These are phyloP conservation scores for Drosophila mimica DNA, from an alignment of 2,888 invertebrate genomes.

Conservation along the genomic window DNA sequence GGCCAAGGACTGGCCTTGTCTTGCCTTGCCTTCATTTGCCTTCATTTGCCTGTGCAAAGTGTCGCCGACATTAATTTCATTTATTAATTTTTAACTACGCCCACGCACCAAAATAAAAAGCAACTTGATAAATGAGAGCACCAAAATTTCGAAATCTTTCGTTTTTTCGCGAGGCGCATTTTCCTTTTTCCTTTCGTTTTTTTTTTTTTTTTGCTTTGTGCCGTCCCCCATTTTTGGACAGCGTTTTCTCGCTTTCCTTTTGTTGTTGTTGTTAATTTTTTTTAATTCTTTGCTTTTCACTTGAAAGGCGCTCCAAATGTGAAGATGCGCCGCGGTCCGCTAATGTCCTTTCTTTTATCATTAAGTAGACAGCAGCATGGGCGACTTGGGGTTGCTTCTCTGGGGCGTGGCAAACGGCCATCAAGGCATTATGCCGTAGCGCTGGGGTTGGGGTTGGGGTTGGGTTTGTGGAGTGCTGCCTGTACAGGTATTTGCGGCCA, in stretches of 20 bases:
- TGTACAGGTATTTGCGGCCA: constrained; percentile 75
- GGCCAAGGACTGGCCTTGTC: constrained; percentile 22
- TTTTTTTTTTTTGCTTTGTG: constrained; percentile 47
- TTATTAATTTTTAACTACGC: constrained; percentile 83
- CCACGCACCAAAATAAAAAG: constrained; percentile 79
- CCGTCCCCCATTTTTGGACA: constrained; percentile 37
- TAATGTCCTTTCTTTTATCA: constrained; percentile 82
- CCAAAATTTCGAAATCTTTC: constrained; percentile 68
- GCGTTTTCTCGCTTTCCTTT: constrained; percentile 43
- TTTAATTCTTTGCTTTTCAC: constrained; percentile 81
- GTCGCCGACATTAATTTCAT: constrained; percentile 83
- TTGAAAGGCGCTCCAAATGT: constrained; percentile 77
- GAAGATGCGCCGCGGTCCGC: constrained; percentile 76
- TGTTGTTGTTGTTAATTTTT: constrained; percentile 70
- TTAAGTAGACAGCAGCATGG: constrained; percentile 78
- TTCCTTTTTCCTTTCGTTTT: constrained; percentile 44
- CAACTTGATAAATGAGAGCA: constrained; percentile 77
- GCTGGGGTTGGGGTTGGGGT: constrained; percentile 6
- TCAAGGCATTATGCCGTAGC: constrained; percentile 34
- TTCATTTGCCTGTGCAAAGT: constrained; percentile 62
- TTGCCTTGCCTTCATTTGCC: constrained; percentile 5
- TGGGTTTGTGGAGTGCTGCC: background rate
- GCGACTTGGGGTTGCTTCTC: constrained; percentile 56
- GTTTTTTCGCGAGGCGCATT: constrained; percentile 71
- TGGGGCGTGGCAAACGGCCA: constrained; percentile 66